phyloP scores from a whole-genome alignment of 2,113 vertebrate genomes.

The Conger conger region DNA sequence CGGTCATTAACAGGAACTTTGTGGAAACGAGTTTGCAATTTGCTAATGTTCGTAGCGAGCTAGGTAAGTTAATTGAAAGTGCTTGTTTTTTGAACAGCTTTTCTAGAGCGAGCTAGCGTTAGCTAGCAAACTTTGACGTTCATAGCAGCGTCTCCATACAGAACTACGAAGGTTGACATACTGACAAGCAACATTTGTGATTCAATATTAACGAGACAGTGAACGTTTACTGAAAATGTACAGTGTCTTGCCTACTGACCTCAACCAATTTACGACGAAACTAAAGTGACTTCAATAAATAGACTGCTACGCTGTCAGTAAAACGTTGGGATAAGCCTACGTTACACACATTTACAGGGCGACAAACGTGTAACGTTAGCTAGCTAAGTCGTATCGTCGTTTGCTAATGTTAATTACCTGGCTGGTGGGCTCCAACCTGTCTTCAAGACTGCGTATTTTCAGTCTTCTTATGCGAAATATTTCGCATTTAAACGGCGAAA shows the following conservation, averaged over 20 bases:
- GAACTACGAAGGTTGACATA: neutral
- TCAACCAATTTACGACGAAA: neutral
- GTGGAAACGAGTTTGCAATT: neutral
- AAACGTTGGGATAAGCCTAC: neutral
- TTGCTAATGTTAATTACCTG: neutral
- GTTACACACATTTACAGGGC: no score
- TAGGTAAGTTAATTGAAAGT: no score
- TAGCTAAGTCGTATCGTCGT: neutral
- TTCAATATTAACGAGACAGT: neutral
- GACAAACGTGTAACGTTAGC: neutral
- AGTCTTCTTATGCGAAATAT: neutral
- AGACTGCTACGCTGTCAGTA: neutral
- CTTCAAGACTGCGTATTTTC: neutral
- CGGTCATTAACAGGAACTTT: neutral
- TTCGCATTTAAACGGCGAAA: neutral
- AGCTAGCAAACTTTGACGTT: neutral
- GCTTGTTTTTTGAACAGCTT: neutral
- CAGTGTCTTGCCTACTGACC: neutral
- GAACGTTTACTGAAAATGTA: neutral
- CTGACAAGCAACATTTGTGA: neutral
- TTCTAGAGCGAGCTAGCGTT: neutral
- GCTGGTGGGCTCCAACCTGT: neutral
- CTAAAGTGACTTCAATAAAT: neutral
- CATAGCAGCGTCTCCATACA: neutral
- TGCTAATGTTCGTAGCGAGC: neutral